Percentiles rank a stretch among this genome's conserved stretches.
These are phyloP conservation scores for Bruchidius siliquastri DNA, from an alignment of 2,888 invertebrate species.

Conservation along the genomic window DNA sequence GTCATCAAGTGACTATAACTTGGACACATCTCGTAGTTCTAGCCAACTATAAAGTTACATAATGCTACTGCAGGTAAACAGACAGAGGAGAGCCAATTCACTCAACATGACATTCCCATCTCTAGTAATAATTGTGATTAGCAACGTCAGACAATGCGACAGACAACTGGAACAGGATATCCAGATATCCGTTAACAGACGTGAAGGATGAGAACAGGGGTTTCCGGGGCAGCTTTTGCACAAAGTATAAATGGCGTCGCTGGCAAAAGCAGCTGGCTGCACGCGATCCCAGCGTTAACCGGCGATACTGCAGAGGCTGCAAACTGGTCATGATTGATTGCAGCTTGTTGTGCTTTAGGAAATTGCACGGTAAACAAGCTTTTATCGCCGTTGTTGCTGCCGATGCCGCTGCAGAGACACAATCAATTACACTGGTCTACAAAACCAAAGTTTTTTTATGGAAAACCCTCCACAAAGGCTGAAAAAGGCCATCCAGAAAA, in stretches of 20 bases:
- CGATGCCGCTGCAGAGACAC: neutral
- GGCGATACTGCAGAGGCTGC: neutral
- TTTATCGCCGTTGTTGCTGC: neutral
- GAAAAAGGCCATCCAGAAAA: too few species aligned
- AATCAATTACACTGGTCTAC: too few species aligned
- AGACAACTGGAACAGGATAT: neutral
- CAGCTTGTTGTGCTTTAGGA: neutral
- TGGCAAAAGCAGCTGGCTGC: neutral
- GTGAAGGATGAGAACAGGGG: neutral
- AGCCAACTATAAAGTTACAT: too few species aligned
- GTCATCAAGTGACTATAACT: too few species aligned
- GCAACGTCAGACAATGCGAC: neutral
- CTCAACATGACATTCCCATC: slow-evolving; percentile 13
- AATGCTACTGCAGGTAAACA: too few species aligned
- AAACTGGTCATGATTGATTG: neutral
- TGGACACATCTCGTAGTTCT: too few species aligned
- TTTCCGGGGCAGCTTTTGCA: neutral
- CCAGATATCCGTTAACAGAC: neutral
- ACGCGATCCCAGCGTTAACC: neutral
- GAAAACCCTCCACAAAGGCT: too few species aligned
- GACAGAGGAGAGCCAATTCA: too few species aligned
- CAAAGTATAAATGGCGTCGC: neutral
- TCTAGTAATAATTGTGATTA: neutral
- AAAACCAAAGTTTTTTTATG: too few species aligned
- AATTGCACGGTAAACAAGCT: neutral